These are phyloP conservation scores for Chaenocephalus aceratus DNA, from an alignment of 2,113 vertebrate species.

Conservation along the genomic window DNA sequence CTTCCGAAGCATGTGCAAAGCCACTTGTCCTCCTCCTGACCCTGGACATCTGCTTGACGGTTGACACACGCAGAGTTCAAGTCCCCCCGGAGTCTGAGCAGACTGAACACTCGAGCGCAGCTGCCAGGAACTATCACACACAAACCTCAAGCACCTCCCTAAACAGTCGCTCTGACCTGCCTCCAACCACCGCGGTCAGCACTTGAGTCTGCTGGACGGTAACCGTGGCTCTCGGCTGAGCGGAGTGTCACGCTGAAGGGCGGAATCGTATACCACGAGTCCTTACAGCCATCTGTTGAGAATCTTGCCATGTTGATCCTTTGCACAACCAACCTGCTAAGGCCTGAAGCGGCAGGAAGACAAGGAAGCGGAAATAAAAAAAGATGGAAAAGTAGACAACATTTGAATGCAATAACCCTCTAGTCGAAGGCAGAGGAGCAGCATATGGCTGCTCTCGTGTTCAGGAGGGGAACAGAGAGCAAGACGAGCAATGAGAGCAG, in stretches of 20 bases:
- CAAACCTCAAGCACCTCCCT: constrained; percentile 63
- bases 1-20: constrained; percentile 27
- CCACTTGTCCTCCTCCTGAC: constrained; percentile 52
- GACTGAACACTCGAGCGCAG: constrained; percentile 61
- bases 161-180: constrained; percentile 71
- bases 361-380: constrained; percentile 5
- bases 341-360: constrained; percentile 51
- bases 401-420: constrained; percentile 55
- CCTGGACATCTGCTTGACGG: constrained; percentile 67
- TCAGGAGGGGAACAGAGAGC: constrained; percentile 33
- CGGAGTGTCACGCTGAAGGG: constrained; percentile 57
- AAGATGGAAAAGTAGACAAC: neutral
- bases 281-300: constrained; percentile 63
- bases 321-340: constrained; percentile 55
- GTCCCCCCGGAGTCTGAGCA: constrained; percentile 59
- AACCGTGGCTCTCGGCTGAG: constrained; percentile 45
- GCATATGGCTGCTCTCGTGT: constrained; percentile 54
- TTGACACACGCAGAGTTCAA: constrained; percentile 58
- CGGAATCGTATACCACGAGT: constrained; percentile 54
- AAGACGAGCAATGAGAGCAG: constrained; percentile 46
- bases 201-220: constrained; percentile 63
- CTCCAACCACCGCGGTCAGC: constrained; percentile 51
- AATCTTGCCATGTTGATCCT: constrained; percentile 50
- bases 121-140: constrained; percentile 66
- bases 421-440: constrained; percentile 31